A percentile compares a stretch with the other conserved stretches of the same genome.
These are phyloP conservation scores for Cyanoderma ruficeps DNA, from an alignment of 2,113 vertebrate genomes.

Conservation along the genomic window DNA sequence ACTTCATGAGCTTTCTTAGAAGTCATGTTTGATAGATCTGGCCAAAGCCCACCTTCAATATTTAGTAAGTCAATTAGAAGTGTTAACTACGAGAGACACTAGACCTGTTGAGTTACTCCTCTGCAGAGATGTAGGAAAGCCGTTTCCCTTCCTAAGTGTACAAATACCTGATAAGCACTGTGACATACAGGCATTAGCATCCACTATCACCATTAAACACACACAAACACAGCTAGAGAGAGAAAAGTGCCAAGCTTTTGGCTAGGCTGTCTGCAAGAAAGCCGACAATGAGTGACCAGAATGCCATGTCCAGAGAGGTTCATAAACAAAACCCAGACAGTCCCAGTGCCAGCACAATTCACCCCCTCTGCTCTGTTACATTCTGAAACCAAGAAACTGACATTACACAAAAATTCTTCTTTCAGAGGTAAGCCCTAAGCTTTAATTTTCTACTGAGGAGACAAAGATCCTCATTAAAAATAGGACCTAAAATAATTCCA, in stretches of 20 bases:
- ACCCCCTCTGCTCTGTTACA: not conserved
- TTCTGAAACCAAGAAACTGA: not conserved
- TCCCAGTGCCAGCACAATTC: not conserved
- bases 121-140: not conserved
- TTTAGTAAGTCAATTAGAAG: not conserved
- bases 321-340: not conserved
- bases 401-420: not conserved
- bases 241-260: not conserved
- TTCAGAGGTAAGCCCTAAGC: not conserved
- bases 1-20: not conserved
- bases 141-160: not conserved
- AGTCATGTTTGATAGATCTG: not conserved
- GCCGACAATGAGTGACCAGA: not conserved
- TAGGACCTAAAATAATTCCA: not conserved
- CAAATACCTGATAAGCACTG: not conserved
- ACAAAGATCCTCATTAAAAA: not conserved
- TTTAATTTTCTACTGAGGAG: not conserved
- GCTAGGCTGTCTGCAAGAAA: not conserved
- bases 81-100: not conserved
- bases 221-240: not conserved
- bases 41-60: not conserved
- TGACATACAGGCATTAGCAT: not conserved
- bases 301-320: not conserved
- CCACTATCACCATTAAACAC: not conserved
- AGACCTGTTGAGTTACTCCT: not conserved